Base-by-base conservation (phyloP, 2,113 vertebrate genomes). In the Dunckerocampus dactyliophorus region DNA sequence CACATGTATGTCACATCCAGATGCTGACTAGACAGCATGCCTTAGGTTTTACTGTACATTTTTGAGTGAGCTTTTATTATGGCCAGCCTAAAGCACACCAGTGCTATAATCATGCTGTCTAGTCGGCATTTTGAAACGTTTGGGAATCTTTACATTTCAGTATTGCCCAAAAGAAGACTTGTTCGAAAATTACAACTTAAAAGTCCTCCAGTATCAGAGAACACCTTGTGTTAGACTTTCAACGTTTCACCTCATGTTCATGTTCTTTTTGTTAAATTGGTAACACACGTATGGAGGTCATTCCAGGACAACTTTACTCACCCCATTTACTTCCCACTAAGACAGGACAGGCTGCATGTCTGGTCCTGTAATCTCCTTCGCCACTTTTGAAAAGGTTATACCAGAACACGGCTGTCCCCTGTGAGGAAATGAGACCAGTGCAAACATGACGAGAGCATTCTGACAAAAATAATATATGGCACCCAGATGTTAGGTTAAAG, bases 251-350 rank as follows among this genome's bases (percentile, higher is more conserved):
- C 9, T 2, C 24, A 20, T 49, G 47, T 49, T 49, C 11, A 49
- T 28, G 28, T 24, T 50, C 12, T 15, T 14, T 14, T 15, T 4
- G 14, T 13, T 13, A 43, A 12, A 43, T 15, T 24, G 6, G 14
- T 17, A n/a, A 24, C 15, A 52, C 31, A 17, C 50, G 15, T 51
- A 14, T 16, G 4, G 15, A n/a, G 8, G n/a, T 16, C 28, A 31
- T 3, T 5, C 39, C 1, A 16, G 22, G 6, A 24, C 17, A 42
- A 15, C n/a, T 20, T 8, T 46, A 66, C 59, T 94, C 81, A 99
- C 96, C 97, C 97, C 97, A 99, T 88, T 99, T 99, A 83, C 94
- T 95, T 28, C 97, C 97, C 54, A 99, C 94, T 76, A 99, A 89
- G 34, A 99, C 97, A 0, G 96, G 97, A 46, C 97, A 99, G 63